Conservation (phyloP, 2,113 vertebrate genomes). For the Campylomormyrus numenius region DNA sequence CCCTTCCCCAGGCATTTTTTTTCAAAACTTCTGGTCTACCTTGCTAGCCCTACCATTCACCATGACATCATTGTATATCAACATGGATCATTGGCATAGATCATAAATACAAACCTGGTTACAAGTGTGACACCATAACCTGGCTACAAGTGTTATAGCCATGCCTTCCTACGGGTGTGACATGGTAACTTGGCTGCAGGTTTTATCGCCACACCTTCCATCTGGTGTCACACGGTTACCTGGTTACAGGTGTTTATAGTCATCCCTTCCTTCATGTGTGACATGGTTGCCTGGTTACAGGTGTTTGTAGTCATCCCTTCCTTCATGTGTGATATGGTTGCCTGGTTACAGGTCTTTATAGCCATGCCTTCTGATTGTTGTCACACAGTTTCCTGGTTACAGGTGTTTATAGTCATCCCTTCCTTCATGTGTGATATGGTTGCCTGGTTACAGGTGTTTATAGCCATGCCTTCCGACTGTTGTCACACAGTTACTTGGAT, state of each 20-base stretch:
- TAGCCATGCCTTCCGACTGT: no score
- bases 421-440: no score
- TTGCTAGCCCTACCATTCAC: background rate
- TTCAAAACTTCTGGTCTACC: background rate
- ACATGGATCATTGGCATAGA: background rate
- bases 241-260: slow-evolving; percentile 60
- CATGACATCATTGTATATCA: background rate
- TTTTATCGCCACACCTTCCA: slow-evolving; percentile 83
- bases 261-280: background rate
- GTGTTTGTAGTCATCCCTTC: no score
- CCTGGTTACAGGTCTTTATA: no score
- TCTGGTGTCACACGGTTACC: slow-evolving; percentile 50
- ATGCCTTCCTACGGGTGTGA: slow-evolving; percentile 58
- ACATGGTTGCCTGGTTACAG: slow-evolving; percentile 69
- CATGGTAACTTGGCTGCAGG: no score
- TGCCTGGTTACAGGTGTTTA: no score
- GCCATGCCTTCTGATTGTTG: no score
- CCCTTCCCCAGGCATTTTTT: background rate
- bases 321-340: no score
- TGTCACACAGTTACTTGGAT: slow-evolving; percentile 72
- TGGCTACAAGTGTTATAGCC: slow-evolving; percentile 61
- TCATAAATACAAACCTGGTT: slow-evolving; percentile 76
- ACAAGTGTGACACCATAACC: background rate
- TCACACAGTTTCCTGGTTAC: no score
- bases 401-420: no score